Conservation (phyloP, 2,797 vertebrate genomes). For the Coracias cyanogaster region DNA sequence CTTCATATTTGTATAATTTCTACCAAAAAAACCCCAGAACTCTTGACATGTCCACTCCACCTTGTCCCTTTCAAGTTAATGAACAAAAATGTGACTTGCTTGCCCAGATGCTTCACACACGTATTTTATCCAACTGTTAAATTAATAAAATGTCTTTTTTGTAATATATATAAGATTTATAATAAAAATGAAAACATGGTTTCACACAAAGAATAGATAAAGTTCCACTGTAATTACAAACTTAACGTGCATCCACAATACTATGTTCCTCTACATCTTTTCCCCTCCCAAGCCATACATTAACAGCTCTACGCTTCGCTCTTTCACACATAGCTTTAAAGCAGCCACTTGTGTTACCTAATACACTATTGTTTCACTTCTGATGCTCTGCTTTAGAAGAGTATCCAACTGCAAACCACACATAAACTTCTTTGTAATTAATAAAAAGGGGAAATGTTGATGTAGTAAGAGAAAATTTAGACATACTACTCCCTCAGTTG, state of each 20-base stretch:
- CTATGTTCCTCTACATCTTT: constrained; percentile 2
- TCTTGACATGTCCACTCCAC: constrained; percentile 68
- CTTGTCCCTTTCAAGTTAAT: constrained; percentile 18
- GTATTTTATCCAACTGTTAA: constrained; percentile 45
- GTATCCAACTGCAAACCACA: constrained; percentile 14
- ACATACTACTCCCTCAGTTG: not conserved
- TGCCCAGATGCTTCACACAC: constrained; percentile 39
- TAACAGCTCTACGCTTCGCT: constrained; percentile 14
- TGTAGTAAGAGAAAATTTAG: constrained; percentile 2
- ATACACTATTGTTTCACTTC: not conserved
- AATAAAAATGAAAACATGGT: constrained; percentile 67
- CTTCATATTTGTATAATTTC: constrained; percentile 8
- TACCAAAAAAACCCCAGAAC: not conserved
- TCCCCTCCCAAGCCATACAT: not conserved
- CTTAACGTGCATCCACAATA: constrained; percentile 48
- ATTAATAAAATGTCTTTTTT: constrained; percentile 3
- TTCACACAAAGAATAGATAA: constrained; percentile 66
- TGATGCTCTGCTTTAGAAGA: constrained; percentile 24
- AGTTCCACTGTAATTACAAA: constrained; percentile 54
- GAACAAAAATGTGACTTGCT: not conserved
- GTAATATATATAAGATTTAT: constrained; percentile 67
- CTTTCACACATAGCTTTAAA: not conserved
- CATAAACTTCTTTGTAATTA: not conserved
- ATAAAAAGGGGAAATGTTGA: constrained; percentile 1
- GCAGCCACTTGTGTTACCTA: not conserved